These are phyloP conservation scores for Watersipora subatra DNA, from an alignment of 1,140 invertebrate species.

Conservation along the genomic window DNA sequence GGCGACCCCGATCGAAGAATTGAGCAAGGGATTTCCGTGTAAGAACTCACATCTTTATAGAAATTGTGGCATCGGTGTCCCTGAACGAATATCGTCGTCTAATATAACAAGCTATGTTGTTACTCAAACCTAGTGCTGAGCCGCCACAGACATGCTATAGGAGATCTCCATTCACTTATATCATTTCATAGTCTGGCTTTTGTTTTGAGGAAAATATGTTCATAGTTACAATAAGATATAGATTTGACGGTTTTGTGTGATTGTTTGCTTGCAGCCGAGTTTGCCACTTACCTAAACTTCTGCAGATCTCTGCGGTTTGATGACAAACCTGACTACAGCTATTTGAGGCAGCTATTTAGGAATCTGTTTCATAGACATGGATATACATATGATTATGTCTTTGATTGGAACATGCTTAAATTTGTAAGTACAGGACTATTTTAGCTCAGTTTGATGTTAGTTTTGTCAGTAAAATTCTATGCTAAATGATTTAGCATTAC, in stretches of 20 bases:
- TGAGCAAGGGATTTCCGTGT: conserved; percentile 69
- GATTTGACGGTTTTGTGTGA: conserved; percentile 2
- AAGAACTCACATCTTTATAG: neutral
- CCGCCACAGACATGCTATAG: neutral
- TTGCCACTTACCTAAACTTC: conserved; percentile 42
- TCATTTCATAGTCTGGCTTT: neutral
- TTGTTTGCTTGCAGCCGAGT: conserved; percentile 29
- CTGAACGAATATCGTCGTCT: no score
- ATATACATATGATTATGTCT: conserved; percentile 37
- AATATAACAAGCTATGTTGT: no score
- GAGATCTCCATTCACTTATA: neutral
- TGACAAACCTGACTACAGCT: conserved; percentile 43
- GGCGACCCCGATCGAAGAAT: conserved; percentile 76
- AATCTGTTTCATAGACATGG: conserved; percentile 41
- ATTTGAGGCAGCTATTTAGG: conserved; percentile 41
- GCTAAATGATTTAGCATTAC: neutral
- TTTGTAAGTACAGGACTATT: conserved; percentile 1
- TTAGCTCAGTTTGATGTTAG: neutral
- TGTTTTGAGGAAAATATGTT: no score
- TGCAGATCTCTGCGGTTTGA: conserved; percentile 44
- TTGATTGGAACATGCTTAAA: conserved; percentile 3
- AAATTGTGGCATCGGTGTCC: no score
- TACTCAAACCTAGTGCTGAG: no score
- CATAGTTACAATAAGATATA: no score
- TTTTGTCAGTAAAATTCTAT: neutral